Evolutionary conservation across 2,888 invertebrate species (phyloP), one percentile per base, ranked within the genome.

Genomic region (Pantelozetes paolii): DNA sequence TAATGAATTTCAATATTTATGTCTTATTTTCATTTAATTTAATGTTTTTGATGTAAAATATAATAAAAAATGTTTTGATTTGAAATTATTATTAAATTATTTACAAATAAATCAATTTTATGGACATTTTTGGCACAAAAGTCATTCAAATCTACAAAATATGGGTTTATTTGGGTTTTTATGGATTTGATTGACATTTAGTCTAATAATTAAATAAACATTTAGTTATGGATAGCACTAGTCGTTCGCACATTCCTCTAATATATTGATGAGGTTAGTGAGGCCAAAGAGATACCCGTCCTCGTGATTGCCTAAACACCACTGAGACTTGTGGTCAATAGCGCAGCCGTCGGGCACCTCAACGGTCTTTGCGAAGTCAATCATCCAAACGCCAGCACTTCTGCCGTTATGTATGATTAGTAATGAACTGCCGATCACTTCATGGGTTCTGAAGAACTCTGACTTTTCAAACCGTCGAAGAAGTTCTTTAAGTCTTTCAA

Each of bases 281-380:
- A 98, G 86, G 74, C 98, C 98, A 79, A 87, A 89, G 30, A 98
- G 86, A 80, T 95, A 90, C 9, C 98, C 98, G 82, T 98, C 97
- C 83, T 98, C 97, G 81, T 92, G 91, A 82, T 97, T 98, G n/a
- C 96, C 97, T 78, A 92, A 89, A 76, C 86, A 82, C 98, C 97
- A 98, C 18, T 88, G 85, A 9, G 85, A 85, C 74, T 93, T 86
- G 82, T 98, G 98, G 78, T 88, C 88, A 20, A 97, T 86, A 71
- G 83, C 84, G 30, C 86, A 79, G 13, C 88, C 89, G 28, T 88
- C 86, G 0, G 91, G 89, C 67, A 95, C 84, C 72, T 86, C 85
- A 72, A 90, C 86, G 0, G 94, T 94, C 82, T 98, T 98, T 69
- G 95, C 96, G 82, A 98, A 98, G 82, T 98, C 98, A 77, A 98